Conservation (phyloP, 2,113 vertebrate species). For the Mohoua ochrocephala region DNA sequence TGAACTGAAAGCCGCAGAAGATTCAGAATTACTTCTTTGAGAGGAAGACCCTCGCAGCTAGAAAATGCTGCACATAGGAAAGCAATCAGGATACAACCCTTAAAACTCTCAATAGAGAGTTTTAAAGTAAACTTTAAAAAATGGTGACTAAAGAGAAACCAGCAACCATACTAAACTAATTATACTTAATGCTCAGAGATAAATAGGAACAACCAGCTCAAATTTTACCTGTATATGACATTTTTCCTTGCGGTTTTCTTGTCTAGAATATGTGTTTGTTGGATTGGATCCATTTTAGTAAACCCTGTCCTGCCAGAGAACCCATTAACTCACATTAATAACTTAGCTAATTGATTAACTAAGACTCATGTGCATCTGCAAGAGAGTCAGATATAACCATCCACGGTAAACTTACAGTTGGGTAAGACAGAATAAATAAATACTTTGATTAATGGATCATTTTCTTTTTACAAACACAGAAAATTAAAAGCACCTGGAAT, state of each 20-base stretch:
- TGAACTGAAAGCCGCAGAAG: background rate
- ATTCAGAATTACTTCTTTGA: background rate
- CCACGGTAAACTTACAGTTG: background rate
- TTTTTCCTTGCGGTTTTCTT: background rate
- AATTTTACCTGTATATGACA: background rate
- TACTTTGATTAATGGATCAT: background rate
- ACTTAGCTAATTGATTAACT: background rate
- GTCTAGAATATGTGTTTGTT: background rate
- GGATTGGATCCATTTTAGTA: background rate
- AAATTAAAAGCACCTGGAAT: constrained; percentile 30
- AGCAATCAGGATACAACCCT: background rate
- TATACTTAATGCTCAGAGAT: background rate
- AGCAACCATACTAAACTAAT: background rate
- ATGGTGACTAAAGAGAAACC: background rate
- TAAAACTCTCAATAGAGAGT: background rate
- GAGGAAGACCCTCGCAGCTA: background rate
- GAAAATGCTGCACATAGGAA: background rate
- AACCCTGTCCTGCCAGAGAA: background rate
- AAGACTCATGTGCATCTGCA: background rate
- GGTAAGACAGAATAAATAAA: background rate
- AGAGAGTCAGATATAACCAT: background rate
- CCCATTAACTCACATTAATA: background rate
- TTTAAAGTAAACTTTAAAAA: background rate
- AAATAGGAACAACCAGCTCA: background rate
- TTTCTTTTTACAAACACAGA: background rate